These are phyloP conservation scores for Exephanes ischioxanthus DNA, from an alignment of 2,888 invertebrate species.

Conservation along the genomic window DNA sequence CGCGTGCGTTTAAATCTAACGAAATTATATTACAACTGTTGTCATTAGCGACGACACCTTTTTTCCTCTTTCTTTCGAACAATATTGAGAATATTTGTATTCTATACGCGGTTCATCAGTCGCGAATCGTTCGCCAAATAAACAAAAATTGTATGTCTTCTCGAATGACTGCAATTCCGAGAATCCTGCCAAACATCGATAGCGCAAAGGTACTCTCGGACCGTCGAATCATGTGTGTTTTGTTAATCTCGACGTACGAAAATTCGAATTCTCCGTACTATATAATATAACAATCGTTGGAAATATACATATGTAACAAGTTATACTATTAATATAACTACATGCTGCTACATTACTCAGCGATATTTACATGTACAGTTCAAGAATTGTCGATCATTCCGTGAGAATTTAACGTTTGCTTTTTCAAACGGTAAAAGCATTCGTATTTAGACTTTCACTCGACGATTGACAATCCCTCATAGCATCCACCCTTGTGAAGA, in stretches of 20 bases:
- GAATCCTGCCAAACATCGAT: conserved; percentile 23
- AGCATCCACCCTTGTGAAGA: background rate
- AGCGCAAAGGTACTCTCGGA: conserved; percentile 8
- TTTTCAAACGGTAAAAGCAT: background rate
- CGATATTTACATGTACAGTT: background rate
- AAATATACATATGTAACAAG: conserved; percentile 9
- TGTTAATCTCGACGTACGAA: conserved; percentile 40
- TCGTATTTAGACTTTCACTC: background rate
- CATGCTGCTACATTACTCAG: background rate
- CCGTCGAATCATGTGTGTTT: conserved; percentile 2
- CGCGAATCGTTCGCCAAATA: conserved; percentile 13
- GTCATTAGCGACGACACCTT: background rate
- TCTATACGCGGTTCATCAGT: conserved; percentile 22
- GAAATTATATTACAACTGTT: background rate
- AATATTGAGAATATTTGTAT: conserved; percentile 44
- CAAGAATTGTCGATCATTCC: background rate
- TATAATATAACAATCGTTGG: conserved; percentile 13
- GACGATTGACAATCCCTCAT: background rate
- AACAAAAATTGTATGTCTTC: conserved; percentile 3
- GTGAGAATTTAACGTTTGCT: background rate
- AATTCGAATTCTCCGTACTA: conserved; percentile 41
- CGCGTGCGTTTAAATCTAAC: background rate
- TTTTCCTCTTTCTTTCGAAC: background rate
- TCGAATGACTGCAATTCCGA: background rate
- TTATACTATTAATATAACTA: conserved; percentile 7